A percentile compares a stretch with the other conserved stretches of the same genome.
phyloP scores from a whole-genome alignment of 1,140 invertebrate genomes.

The Drosophila quadrilineata region DNA sequence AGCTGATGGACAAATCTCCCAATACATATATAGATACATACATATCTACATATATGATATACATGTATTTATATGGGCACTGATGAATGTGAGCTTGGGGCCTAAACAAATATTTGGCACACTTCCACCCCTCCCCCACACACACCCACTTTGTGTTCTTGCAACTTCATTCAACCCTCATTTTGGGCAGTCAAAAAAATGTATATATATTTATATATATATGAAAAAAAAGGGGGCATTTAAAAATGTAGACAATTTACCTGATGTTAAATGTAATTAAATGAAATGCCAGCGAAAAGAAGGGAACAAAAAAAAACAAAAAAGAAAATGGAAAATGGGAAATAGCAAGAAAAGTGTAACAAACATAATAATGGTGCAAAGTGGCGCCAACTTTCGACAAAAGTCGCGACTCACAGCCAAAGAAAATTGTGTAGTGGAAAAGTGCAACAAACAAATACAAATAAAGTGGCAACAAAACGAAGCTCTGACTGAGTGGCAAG shows the following conservation, averaged over 20 bases:
- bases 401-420: not conserved
- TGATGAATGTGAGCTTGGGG: slow-evolving; percentile 47
- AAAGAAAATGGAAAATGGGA: slow-evolving; percentile 11
- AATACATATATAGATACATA: slow-evolving; percentile 13
- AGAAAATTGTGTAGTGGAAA: not conserved
- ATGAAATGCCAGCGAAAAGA: slow-evolving; percentile 59
- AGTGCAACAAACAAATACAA: slow-evolving; percentile 6
- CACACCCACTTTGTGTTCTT: not conserved
- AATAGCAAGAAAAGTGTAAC: slow-evolving; percentile 17
- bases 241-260: slow-evolving; percentile 56
- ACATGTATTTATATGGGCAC: slow-evolving; percentile 31
- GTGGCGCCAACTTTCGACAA: slow-evolving; percentile 1
- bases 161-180: slow-evolving; percentile 21
- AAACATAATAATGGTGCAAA: slow-evolving; percentile 51
- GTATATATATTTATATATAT: no score
- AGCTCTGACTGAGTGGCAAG: no score
- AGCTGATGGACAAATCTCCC: slow-evolving; percentile 21
- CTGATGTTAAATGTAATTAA: slow-evolving; percentile 77
- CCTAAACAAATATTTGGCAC: slow-evolving; percentile 74
- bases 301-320: not conserved
- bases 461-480: no score
- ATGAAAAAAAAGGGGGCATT: slow-evolving; percentile 34
- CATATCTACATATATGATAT: slow-evolving; percentile 1
- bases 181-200: not conserved
- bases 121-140: slow-evolving; percentile 30